These are phyloP conservation scores for Nyctibius grandis DNA, from an alignment of 2,797 vertebrate species.

Conservation along the genomic window DNA sequence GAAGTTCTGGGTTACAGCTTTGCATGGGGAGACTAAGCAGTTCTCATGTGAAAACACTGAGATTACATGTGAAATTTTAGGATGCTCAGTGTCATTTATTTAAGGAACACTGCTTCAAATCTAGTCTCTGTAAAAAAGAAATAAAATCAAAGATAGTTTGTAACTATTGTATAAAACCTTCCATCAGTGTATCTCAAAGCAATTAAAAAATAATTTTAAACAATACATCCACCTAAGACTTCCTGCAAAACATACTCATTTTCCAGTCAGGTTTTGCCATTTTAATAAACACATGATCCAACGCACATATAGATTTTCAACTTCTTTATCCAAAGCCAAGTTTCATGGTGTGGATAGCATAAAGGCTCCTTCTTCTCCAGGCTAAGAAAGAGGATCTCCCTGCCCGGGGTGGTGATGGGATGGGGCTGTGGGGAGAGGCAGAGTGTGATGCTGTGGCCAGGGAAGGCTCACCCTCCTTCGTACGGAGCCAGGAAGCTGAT, in stretches of 20 bases:
- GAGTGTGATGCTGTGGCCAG: fast-evolving
- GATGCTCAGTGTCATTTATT: neutral
- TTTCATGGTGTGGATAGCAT: neutral
- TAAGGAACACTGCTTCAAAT: neutral
- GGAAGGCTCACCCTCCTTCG: fast-evolving
- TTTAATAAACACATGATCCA: neutral
- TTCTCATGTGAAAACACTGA: neutral
- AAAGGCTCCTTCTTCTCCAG: neutral
- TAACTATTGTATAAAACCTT: neutral
- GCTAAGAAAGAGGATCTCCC: neutral
- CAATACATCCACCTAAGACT: neutral
- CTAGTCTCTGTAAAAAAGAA: neutral
- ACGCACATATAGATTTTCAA: neutral
- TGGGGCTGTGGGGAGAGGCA: neutral
- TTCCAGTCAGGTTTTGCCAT: neutral
- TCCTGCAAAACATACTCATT: neutral
- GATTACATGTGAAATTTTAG: neutral
- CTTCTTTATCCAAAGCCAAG: neutral
- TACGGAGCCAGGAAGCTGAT: fast-evolving
- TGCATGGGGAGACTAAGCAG: neutral
- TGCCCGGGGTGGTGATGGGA: neutral
- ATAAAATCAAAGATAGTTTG: neutral
- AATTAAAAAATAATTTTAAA: neutral
- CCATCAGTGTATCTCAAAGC: neutral
- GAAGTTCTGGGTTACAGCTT: neutral